These are phyloP conservation scores for Cepphus grylle DNA, from an alignment of 2,113 vertebrate genomes.

Conservation along the genomic window DNA sequence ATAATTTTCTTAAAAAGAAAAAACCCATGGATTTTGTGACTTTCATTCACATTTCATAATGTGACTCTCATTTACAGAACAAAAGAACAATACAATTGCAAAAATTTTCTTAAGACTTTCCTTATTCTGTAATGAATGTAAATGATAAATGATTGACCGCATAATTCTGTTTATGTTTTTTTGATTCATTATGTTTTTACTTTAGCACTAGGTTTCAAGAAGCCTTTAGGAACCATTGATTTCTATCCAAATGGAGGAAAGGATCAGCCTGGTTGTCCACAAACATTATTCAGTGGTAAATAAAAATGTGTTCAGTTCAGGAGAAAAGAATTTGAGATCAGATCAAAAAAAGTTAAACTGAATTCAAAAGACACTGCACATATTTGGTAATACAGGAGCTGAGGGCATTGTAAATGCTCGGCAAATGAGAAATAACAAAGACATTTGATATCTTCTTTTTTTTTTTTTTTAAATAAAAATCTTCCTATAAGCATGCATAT, in stretches of 20 bases:
- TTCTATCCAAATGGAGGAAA: slow-evolving; percentile 90
- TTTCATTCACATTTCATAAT: not conserved
- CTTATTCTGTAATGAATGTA: not conserved
- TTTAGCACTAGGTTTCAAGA: slow-evolving; percentile 79
- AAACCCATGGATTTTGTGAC: fast-evolving
- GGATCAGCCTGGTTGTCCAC: slow-evolving; percentile 89
- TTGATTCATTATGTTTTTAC: not conserved
- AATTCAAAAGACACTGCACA: not conserved
- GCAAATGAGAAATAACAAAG: not conserved
- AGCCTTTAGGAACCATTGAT: slow-evolving; percentile 85
- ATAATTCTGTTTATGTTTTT: not conserved
- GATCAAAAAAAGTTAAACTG: not conserved
- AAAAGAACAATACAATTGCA: not conserved
- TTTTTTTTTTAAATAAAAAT: not conserved
- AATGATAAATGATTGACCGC: not conserved
- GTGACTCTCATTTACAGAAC: not conserved
- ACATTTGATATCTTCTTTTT: not conserved
- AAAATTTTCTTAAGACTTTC: not conserved
- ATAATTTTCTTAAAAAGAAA: not conserved
- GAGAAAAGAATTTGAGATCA: not conserved
- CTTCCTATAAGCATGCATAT: not conserved
- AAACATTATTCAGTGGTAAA: slow-evolving; percentile 83
- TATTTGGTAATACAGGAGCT: not conserved
- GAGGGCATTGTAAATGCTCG: not conserved
- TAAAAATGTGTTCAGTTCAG: not conserved